Evolutionary conservation across 92 coral and sea anemone species (phyloP).

Genomic region (Siderastrea siderea): DNA sequence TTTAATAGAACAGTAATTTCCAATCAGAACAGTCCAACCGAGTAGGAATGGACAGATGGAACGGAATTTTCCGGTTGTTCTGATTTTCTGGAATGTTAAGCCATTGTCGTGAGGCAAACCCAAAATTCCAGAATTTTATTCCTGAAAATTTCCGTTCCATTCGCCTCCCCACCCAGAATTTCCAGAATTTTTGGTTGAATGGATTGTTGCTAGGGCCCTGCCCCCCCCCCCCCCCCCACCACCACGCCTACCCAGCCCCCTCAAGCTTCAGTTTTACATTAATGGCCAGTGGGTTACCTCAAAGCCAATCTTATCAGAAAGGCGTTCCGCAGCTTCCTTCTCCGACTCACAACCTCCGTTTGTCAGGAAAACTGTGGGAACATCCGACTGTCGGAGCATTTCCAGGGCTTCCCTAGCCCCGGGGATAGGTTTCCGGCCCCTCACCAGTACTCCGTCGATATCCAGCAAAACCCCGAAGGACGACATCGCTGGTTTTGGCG

Average conservation of each 20-base stretch:
- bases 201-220: not conserved
- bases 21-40: no score
- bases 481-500: conserved; percentile 1
- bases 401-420: conserved; percentile 78
- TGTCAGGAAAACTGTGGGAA: conserved; percentile 77
- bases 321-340: conserved; percentile 62
- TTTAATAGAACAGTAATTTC: no score
- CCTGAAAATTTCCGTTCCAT: no score
- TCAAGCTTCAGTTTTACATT: not conserved
- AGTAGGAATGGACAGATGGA: no score
- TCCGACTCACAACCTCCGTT: conserved; percentile 82
- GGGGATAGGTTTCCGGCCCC: conserved; percentile 77
- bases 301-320: conserved; percentile 67
- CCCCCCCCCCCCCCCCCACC: not conserved
- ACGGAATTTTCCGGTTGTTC: no score
- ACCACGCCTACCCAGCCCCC: not conserved
- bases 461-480: conserved; percentile 76
- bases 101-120: no score
- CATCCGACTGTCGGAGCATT: conserved; percentile 55
- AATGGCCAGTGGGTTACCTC: conserved; percentile 46
- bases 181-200: no score
- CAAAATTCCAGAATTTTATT: no score
- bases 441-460: conserved; percentile 84
- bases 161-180: no score
- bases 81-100: no score